Evolutionary conservation across 2,113 vertebrate genomes (phyloP), one percentile per base, ranked within the genome.

Genomic region (Nothocercus nigrocapillus): DNA sequence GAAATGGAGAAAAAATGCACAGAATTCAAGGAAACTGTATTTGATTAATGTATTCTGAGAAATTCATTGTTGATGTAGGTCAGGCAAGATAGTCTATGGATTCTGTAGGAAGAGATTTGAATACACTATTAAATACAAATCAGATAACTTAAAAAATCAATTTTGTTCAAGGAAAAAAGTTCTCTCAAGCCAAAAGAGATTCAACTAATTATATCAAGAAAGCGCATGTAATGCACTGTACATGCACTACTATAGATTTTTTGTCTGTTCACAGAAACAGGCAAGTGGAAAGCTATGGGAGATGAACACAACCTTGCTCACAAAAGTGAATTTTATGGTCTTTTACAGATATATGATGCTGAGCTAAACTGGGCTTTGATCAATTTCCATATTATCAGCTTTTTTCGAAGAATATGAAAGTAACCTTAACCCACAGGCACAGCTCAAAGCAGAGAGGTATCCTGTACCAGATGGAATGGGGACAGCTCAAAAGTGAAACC

Each of bases 61-160:
- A 94, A 92, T 96, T 88, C 91, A 94, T 93, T 95, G 96, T 94
- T 95, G 82, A 69, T 94, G 83, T 93, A 92, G 92, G 88, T 94
- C 94, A 94, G 80, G 83, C 69, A 93, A 93, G 96, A 94, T 92
- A 75, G 92, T 93, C 92, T 96, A 94, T 96, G 95, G 96, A 97
- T 97, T 97, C 83, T 88, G 88, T 82, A 89, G 85, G 92, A 95
- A 94, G 78, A 95, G 54, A 97, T 96, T 94, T 97, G 94, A 97
- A 96, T 97, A 97, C 68, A 92, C 75, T 97, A 93, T 95, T 97
- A 97, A 96, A 97, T 95, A 97, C 89, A 97, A 97, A 97, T 97
- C 96, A 97, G 94, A 97, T 97, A 97, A 96, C 95, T 96, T 82
- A 96, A 96, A 82, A 97, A 97, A 97, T 97, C 96, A 96, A 97